Evolutionary conservation across 2,797 vertebrate species (phyloP).

Genomic region (Sebastes aleutianus): DNA sequence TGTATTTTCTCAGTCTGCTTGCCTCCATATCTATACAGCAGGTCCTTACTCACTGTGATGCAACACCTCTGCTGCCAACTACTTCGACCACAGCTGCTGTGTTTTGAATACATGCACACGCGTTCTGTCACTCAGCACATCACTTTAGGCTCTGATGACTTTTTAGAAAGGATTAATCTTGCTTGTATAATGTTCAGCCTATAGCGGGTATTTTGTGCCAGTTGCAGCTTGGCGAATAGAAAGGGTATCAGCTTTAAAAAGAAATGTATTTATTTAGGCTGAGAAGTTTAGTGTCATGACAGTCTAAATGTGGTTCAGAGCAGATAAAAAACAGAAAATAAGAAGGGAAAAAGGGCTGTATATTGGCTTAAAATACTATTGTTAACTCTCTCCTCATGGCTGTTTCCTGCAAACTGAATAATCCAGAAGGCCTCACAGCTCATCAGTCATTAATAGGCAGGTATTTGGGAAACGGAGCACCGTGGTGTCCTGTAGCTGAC

Average conservation of each 20-base stretch:
- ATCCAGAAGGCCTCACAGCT: constrained; percentile 1
- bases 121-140: constrained; percentile 25
- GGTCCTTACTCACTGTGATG: not conserved
- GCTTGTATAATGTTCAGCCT: constrained; percentile 1
- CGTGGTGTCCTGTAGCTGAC: constrained; percentile 50
- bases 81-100: constrained; percentile 24
- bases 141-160: constrained; percentile 28
- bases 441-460: constrained; percentile 17
- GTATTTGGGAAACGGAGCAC: constrained; percentile 41
- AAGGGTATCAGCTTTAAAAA: not conserved
- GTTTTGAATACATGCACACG: constrained; percentile 4
- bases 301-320: constrained; percentile 6
- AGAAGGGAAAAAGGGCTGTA: not conserved
- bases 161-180: constrained; percentile 31
- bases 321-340: not conserved
- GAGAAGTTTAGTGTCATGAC: constrained; percentile 2
- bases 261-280: not conserved
- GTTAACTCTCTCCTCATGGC: not conserved
- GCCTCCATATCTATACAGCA: not conserved
- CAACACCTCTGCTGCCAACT: constrained; percentile 13
- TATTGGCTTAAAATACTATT: constrained; percentile 9
- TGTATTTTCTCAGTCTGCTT: not conserved
- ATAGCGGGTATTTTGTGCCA: constrained; percentile 3
- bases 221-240: constrained; percentile 8
- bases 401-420: constrained; percentile 6